Percentiles rank a stretch among this genome's conserved stretches.
These are phyloP conservation scores for Peucedramus taeniatus DNA, from an alignment of 2,113 vertebrate species.

Conservation along the genomic window DNA sequence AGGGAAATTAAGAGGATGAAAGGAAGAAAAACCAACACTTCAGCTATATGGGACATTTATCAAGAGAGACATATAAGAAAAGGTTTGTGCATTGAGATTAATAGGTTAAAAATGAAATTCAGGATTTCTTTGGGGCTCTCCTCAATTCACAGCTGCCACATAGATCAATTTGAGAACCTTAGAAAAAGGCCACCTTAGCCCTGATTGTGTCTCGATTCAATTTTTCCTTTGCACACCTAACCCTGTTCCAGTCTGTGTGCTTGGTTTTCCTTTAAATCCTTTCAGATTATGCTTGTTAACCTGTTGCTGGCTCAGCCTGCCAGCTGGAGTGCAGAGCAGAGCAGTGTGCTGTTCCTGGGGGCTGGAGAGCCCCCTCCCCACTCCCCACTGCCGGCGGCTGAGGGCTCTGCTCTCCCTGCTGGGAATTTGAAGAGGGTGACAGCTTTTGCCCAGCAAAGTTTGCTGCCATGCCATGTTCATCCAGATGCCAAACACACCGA, in stretches of 20 bases:
- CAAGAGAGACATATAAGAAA: not conserved
- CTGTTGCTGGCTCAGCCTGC: not conserved
- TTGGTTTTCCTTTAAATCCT: not conserved
- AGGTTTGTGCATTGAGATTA: not conserved
- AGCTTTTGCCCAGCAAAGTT: not conserved
- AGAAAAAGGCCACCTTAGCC: not conserved
- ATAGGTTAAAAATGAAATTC: not conserved
- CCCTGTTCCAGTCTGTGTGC: not conserved
- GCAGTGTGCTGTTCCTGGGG: not conserved
- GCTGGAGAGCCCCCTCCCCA: accelerated
- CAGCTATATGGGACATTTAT: not conserved
- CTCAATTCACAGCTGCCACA: not conserved
- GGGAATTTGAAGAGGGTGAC: not conserved
- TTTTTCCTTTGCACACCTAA: not conserved
- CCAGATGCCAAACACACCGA: accelerated
- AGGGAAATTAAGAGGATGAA: not conserved
- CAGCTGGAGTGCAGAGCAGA: not conserved
- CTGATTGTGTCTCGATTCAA: not conserved
- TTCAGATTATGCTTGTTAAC: not conserved
- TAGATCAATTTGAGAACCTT: not conserved
- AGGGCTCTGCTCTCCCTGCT: not conserved
- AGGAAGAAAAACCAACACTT: not conserved
- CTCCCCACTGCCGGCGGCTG: accelerated
- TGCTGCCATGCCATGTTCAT: accelerated
- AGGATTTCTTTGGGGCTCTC: not conserved